Evolutionary conservation across 2,113 vertebrate genomes (phyloP).

Genomic region (Eupsittula cactorum): DNA sequence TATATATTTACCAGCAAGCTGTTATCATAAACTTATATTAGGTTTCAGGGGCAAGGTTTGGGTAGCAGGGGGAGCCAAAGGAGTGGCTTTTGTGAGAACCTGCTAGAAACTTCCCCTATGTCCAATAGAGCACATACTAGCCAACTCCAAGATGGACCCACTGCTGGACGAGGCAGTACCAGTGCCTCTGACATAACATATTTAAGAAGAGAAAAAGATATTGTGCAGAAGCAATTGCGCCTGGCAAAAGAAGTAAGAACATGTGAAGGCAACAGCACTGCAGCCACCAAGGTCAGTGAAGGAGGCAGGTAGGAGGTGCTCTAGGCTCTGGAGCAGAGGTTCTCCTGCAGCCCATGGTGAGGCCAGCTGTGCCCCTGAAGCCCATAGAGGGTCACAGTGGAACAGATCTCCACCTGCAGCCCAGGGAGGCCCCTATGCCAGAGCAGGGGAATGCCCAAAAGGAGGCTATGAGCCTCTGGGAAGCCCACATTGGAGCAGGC

Average conservation of each 20-base stretch:
- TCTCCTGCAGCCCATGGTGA: neutral
- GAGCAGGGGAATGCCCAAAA: neutral
- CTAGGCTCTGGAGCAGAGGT: neutral
- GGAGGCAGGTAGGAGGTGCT: neutral
- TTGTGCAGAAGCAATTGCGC: neutral
- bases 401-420: neutral
- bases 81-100: neutral
- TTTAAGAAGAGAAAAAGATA: neutral
- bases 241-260: neutral
- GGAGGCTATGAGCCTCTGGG: neutral
- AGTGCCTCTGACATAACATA: neutral
- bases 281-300: neutral
- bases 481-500: neutral
- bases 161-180: neutral
- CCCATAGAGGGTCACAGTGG: no score
- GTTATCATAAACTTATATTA: neutral
- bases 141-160: fast-evolving
- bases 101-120: neutral
- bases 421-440: neutral
- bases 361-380: no score
- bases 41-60: neutral
- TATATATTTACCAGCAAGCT: neutral
- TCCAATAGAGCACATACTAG: neutral
- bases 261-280: neutral
- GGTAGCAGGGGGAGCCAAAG: neutral